Evolutionary conservation across 2,113 vertebrate genomes (phyloP), one percentile per base, ranked within the genome.

Genomic region (Oreochromis niloticus): DNA sequence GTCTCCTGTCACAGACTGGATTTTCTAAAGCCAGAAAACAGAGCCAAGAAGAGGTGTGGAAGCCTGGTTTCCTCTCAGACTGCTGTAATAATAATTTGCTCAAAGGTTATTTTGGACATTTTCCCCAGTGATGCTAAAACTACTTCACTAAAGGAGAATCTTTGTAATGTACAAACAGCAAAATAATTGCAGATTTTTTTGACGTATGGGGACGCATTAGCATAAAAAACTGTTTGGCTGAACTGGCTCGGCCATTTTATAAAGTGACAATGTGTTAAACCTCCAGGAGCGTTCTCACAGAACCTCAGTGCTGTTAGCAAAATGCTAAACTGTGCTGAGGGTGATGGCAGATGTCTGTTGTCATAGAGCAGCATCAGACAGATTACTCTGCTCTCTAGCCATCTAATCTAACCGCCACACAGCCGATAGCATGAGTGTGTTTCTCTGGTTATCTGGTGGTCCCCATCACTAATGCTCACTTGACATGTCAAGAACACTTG

Each of bases 401-500:
- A 27, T 55, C 83, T 87, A 63, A 86, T 86, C 81, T 82, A 81
- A 85, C 78, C 3, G 39, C 71, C 24, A 16, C 56, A 16, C 19
- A 56, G 48, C 79, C 81, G 86, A 83, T 27, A 85, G 73, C 9
- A 4, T 3, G 66, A 59, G 63, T 61, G 19, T 1, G 36, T 84
- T 82, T 80, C 63, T 46, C n/a, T 48, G 46, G 54, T 88, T 75
- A 79, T 84, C 34, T 43, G 54, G 63, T 71, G 55, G 63, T 71
- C 1, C 56, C 83, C 46, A 57, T 61, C 59, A 39, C 66, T 66
- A 19, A 63, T 80, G 54, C 52, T 52, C 61, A 75, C 80, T 84
- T 79, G 46, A 82, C 78, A 89, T 56, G 55, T 84, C 78, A 84
- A 55, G 63, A 86, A 78, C 80, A 85, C 81, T 91, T 80, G 66